phyloP scores from a whole-genome alignment of 92 coral and sea anemone genomes.

The Pocillopora meandrina region DNA sequence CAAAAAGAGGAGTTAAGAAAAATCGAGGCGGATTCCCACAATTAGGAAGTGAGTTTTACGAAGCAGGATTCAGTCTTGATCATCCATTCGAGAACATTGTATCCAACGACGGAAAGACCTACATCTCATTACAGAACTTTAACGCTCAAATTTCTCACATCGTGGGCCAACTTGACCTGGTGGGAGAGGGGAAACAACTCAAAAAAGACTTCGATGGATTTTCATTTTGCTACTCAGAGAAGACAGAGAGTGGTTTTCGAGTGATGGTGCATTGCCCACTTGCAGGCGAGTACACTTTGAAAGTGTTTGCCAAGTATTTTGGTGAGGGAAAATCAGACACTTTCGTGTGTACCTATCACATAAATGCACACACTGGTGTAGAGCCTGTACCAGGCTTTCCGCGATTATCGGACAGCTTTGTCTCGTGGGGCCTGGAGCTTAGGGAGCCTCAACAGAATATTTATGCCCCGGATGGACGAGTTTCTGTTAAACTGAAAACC shows the following conservation, averaged over 20 bases:
- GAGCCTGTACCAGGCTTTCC: conserved; percentile 66
- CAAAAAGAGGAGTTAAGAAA: conserved; percentile 49
- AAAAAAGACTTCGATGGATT: conserved; percentile 29
- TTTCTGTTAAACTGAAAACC: conserved; percentile 31
- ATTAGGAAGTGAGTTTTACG: conserved; percentile 55
- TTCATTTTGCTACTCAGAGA: conserved; percentile 45
- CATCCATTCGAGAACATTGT: conserved; percentile 65
- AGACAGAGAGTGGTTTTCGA: conserved; percentile 40
- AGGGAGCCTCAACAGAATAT: conserved; percentile 60
- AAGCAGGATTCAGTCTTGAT: conserved; percentile 55
- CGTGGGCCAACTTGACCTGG: conserved; percentile 35
- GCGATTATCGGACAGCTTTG: conserved; percentile 33
- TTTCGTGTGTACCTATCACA: conserved; percentile 65
- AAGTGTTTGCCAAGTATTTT: conserved; percentile 58
- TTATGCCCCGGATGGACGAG: conserved; percentile 50
- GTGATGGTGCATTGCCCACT: conserved; percentile 58
- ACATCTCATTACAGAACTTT: conserved; percentile 38
- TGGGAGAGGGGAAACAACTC: conserved; percentile 16
- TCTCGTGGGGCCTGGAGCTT: conserved; percentile 54
- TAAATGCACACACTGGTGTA: conserved; percentile 49
- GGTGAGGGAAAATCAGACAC: conserved; percentile 36
- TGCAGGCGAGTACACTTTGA: conserved; percentile 65
- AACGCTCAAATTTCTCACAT: conserved; percentile 46
- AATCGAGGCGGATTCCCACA: conserved; percentile 67
- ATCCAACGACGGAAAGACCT: conserved; percentile 52